Base-by-base conservation (phyloP, 2,113 vertebrate genomes). In the Phrynosoma platyrhinos region DNA sequence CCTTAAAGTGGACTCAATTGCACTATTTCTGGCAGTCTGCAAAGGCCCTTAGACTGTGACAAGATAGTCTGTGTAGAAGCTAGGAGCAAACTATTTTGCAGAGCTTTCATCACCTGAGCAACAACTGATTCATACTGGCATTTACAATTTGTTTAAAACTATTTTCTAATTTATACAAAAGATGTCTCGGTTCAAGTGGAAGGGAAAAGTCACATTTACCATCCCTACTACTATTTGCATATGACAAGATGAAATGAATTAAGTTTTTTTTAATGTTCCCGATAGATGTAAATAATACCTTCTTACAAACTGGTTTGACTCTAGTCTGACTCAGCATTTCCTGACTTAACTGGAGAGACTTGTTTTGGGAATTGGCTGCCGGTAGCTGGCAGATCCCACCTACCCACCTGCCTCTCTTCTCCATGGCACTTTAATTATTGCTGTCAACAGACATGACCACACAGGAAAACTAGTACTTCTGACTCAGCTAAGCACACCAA, bases 261-360 rank as follows among this genome's bases (percentile, higher is more conserved):
- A 5, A 47, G 47, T 62, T 88, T 21, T 82, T 82, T 0, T 66
- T 79, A 4, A 81, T 71, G 21, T 80, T 74, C 83, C 47, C 64
- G 36, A 80, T 18, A 69, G 62, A 68, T 90, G 91, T 89, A 92
- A 91, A 94, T 53, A 81, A 1, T 91, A 85, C n/a, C 52, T 90
- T 79, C 68, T 87, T 36, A 47, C 79, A 92, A 94, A 93, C 93
- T 87, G 82, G 91, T 91, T 89, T 89, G 89, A 89, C 94, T 93
- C 89, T 1, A 36, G 0, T 0, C 55, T 91, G 62, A 5, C 83
- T 92, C 86, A 66, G 23, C 0, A 0, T 82, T 92, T 89, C 66
- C 66, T 76, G 66, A 69, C 92, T 72, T 84, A 92, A 91, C 94
- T 0, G 0, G 94, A 93, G 71, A 84, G 91, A 92, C 93, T 0